Evolutionary conservation across 2,113 vertebrate species (phyloP).

Genomic region (Megaceryle maxima): DNA sequence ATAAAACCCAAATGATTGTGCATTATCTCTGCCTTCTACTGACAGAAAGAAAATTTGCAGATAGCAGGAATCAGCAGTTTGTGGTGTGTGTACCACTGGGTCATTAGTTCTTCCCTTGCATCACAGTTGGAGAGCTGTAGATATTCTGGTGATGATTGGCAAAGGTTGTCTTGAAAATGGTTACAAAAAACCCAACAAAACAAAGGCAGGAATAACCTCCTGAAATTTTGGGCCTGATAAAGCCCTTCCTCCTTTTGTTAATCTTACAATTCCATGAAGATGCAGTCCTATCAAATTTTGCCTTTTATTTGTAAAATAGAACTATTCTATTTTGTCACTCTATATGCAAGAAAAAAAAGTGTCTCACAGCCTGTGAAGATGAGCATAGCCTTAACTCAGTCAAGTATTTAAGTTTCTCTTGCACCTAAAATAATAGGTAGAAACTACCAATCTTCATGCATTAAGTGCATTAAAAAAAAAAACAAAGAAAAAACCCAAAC

Average conservation of each 20-base stretch:
- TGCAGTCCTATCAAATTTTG: neutral
- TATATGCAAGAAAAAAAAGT: neutral
- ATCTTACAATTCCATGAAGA: neutral
- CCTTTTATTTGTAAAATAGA: neutral
- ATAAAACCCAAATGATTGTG: neutral
- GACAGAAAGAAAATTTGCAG: neutral
- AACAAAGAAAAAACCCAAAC: neutral
- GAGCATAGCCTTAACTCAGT: neutral
- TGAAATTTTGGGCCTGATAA: neutral
- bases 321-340: neutral
- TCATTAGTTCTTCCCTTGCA: neutral
- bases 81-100: rapidly evolving
- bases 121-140: neutral
- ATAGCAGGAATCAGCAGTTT: neutral
- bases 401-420: neutral
- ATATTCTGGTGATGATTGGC: neutral
- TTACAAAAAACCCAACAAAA: neutral
- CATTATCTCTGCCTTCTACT: neutral
- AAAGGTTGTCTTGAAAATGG: neutral
- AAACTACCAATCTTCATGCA: neutral
- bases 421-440: neutral
- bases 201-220: neutral
- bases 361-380: neutral
- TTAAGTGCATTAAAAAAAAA: neutral
- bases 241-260: neutral